phyloP scores from a whole-genome alignment of 2,888 invertebrate species.

The Cynaeus angustus region DNA sequence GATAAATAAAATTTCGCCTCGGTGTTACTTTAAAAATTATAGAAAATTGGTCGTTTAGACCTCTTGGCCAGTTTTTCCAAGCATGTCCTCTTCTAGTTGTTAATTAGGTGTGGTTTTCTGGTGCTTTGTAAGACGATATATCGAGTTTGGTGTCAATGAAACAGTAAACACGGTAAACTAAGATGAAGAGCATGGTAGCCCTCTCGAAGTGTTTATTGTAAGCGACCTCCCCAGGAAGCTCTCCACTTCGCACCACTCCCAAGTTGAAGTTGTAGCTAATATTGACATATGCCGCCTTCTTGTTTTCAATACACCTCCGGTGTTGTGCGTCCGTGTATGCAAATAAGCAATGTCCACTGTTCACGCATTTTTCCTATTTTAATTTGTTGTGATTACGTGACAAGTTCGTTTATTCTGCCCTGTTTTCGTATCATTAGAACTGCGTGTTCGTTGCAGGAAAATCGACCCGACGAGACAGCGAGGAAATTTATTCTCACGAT shows the following conservation, averaged over 20 bases:
- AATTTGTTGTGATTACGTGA: slow-evolving; percentile 53
- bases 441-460: slow-evolving; percentile 45
- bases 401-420: slow-evolving; percentile 47
- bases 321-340: slow-evolving; percentile 60
- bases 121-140: slow-evolving; percentile 35
- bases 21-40: too few relatives aligned
- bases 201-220: slow-evolving; percentile 66
- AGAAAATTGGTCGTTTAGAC: too few relatives aligned
- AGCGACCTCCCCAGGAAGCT: slow-evolving; percentile 64
- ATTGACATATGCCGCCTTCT: slow-evolving; percentile 58
- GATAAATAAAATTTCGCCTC: too few relatives aligned
- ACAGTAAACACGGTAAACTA: slow-evolving; percentile 50
- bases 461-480: slow-evolving; percentile 32
- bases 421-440: slow-evolving; percentile 46
- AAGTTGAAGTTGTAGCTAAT: slow-evolving; percentile 55
- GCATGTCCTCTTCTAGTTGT: slow-evolving; percentile 11
- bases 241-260: slow-evolving; percentile 60
- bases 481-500: slow-evolving; percentile 43
- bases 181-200: slow-evolving; percentile 59
- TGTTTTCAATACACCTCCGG: slow-evolving; percentile 60
- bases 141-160: slow-evolving; percentile 50
- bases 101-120: slow-evolving; percentile 42
- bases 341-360: slow-evolving; percentile 53
- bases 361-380: slow-evolving; percentile 35
- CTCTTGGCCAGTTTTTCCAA: slow-evolving; percentile 7